Evolutionary conservation across 2,797 vertebrate species (phyloP).

Genomic region (Bradypodion pumilum): DNA sequence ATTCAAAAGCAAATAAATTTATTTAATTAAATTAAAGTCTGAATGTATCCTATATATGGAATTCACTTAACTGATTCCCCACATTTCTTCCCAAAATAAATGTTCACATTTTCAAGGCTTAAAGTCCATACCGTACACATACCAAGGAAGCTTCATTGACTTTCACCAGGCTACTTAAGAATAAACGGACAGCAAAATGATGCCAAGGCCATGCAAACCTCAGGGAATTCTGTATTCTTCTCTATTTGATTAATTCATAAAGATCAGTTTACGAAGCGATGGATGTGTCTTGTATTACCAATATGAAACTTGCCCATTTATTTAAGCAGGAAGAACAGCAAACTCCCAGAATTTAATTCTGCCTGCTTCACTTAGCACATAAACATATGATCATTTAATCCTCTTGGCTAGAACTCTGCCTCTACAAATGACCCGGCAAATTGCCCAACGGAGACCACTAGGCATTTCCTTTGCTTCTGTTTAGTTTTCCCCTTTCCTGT

Average conservation of each 20-base stretch:
- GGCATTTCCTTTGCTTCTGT: background rate
- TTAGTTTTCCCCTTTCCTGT: background rate
- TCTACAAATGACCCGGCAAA: slow-evolving; percentile 7
- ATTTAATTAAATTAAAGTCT: too few species aligned
- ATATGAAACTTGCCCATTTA: slow-evolving; percentile 22
- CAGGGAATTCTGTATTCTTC: background rate
- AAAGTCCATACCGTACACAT: background rate
- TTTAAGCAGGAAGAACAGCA: background rate
- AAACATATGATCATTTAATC: background rate
- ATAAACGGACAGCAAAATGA: background rate
- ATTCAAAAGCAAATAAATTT: too few species aligned
- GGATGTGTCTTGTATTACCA: slow-evolving; percentile 3
- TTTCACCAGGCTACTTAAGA: background rate
- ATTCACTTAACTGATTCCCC: too few species aligned
- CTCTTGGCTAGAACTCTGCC: background rate
- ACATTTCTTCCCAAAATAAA: background rate
- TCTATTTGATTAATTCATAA: background rate
- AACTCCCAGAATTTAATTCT: background rate
- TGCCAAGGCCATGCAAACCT: background rate
- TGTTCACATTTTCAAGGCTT: background rate
- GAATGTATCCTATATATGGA: too few species aligned
- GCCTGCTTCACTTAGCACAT: background rate
- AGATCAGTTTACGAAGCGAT: background rate
- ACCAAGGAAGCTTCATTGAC: background rate
- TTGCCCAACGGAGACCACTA: background rate